Conservation (phyloP, 2,113 vertebrate genomes). For the Hippocampus comes region DNA sequence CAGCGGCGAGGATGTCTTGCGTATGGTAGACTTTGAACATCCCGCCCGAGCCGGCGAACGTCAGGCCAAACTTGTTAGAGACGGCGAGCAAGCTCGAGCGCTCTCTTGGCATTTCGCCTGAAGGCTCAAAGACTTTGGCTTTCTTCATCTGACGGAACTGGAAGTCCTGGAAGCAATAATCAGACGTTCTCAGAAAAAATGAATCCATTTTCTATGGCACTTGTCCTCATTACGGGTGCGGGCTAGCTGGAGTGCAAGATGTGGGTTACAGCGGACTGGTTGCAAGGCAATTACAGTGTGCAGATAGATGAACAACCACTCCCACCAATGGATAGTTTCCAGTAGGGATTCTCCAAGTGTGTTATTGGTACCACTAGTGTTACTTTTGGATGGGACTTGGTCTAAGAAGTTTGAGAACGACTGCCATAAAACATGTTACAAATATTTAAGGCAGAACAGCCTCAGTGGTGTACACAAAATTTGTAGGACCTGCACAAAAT, state of each 20-base stretch:
- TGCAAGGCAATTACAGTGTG: no score
- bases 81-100: constrained; percentile 81
- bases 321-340: no score
- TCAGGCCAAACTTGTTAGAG: constrained; percentile 90
- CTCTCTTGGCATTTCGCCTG: constrained; percentile 80
- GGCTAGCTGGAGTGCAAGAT: background rate
- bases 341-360: no score
- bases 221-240: background rate
- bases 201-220: background rate
- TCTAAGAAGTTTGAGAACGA: no score
- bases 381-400: no score
- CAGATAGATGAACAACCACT: no score
- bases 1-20: constrained; percentile 78
- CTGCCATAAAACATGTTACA: no score
- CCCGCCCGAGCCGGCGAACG: constrained; percentile 78
- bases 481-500: no score
- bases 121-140: constrained; percentile 80
- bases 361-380: no score
- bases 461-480: no score
- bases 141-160: constrained; percentile 95
- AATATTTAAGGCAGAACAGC: no score
- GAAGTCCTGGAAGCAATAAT: constrained; percentile 80
- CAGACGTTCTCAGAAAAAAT: background rate
- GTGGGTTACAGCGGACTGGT: no score
- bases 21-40: constrained; percentile 83